A percentile compares a stretch with the other conserved stretches of the same genome.
These are phyloP conservation scores for Lycaon pictus DNA, from an alignment of 2,113 vertebrate species.

Conservation along the genomic window DNA sequence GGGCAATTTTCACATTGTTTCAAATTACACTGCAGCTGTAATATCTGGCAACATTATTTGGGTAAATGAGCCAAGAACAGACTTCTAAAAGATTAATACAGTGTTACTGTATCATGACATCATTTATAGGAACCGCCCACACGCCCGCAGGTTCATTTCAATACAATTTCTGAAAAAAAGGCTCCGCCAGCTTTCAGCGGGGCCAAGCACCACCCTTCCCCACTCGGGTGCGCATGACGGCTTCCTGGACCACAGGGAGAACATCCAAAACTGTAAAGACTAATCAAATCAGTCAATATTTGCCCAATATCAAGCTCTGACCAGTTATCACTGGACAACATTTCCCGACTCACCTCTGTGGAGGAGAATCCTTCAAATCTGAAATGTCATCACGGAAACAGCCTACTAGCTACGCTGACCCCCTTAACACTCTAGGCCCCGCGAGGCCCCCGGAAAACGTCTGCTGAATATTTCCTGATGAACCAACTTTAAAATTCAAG, in stretches of 20 bases:
- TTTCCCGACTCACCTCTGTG: constrained; percentile 56
- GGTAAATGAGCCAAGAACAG: constrained; percentile 31
- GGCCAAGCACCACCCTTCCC: background rate
- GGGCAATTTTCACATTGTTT: constrained; percentile 61
- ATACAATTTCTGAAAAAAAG: constrained; percentile 53
- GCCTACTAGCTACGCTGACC: background rate
- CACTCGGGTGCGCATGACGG: constrained; percentile 8
- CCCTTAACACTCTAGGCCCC: background rate
- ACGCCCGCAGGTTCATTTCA: constrained; percentile 29
- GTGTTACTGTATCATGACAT: constrained; percentile 50
- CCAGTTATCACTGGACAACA: background rate
- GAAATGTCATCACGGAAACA: background rate
- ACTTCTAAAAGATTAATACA: constrained; percentile 62
- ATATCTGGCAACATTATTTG: constrained; percentile 53
- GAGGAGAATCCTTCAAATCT: background rate
- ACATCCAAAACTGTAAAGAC: constrained; percentile 20
- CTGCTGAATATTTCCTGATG: constrained; percentile 43
- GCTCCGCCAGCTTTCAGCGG: background rate
- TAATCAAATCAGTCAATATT: constrained; percentile 23
- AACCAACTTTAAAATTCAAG: constrained; percentile 61
- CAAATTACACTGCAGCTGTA: constrained; percentile 56
- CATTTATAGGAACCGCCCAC: background rate
- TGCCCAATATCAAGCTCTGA: constrained; percentile 9
- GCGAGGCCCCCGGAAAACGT: constrained; percentile 13
- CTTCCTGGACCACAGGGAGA: constrained; percentile 11